Evolutionary conservation across 1,140 invertebrate genomes (phyloP).

Genomic region (Drosophila tropicalis): DNA sequence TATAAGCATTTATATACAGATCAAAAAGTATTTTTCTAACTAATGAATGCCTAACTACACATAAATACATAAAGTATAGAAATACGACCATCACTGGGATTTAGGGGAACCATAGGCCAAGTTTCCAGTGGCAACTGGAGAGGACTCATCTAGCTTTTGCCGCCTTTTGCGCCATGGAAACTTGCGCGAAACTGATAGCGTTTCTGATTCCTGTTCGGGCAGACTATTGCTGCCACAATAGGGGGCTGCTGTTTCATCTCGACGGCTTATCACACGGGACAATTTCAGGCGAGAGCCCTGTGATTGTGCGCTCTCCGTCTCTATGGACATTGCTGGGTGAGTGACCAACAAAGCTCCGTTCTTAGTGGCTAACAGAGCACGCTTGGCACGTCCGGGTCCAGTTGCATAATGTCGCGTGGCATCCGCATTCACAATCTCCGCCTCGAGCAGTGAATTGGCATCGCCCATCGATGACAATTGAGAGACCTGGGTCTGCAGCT

Average conservation of each 20-base stretch:
- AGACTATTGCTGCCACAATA: conserved; percentile 59
- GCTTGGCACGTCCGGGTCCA: conserved; percentile 47
- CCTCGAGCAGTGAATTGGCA: conserved; percentile 56
- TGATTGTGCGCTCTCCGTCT: conserved; percentile 34
- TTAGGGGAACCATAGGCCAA: conserved; percentile 60
- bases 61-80: background rate
- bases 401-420: conserved; percentile 25
- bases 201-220: conserved; percentile 51
- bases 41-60: conserved; percentile 50
- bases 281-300: conserved; percentile 61
- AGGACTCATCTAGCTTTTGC: conserved; percentile 47
- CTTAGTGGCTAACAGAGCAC: conserved; percentile 63
- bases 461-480: conserved; percentile 57
- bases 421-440: conserved; percentile 46
- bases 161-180: conserved; percentile 67
- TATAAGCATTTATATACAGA: conserved; percentile 36
- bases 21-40: conserved; percentile 54
- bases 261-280: conserved; percentile 68
- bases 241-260: conserved; percentile 55
- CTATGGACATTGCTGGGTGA: conserved; percentile 26
- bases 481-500: conserved; percentile 63
- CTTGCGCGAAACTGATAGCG: conserved; percentile 38
- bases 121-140: conserved; percentile 15
- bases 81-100: conserved; percentile 59
- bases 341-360: conserved; percentile 58